These are phyloP conservation scores for Zygothrica quintamaculata DNA, from an alignment of 2,888 invertebrate genomes.

Conservation along the genomic window DNA sequence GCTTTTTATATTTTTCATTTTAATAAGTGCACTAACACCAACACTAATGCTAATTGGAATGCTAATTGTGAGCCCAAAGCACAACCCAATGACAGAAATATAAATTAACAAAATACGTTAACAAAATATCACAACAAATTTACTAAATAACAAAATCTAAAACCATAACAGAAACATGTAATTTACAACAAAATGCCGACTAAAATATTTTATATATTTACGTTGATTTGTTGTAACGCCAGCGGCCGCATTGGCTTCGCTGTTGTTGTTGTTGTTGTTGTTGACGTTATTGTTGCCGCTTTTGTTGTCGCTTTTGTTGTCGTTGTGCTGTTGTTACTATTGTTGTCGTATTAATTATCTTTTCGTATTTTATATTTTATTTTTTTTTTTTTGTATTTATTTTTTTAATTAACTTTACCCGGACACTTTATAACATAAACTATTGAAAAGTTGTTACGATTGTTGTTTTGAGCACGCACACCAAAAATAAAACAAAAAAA, in stretches of 20 bases:
- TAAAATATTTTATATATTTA: conserved; percentile 58
- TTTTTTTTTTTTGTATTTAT: not conserved
- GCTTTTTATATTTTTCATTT: conserved; percentile 65
- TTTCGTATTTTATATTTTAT: conserved; percentile 19
- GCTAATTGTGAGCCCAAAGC: conserved; percentile 29
- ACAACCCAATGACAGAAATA: conserved; percentile 30
- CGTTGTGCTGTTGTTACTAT: conserved; percentile 7
- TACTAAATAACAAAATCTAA: conserved; percentile 31
- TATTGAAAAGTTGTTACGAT: conserved; percentile 38
- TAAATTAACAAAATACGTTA: conserved; percentile 13
- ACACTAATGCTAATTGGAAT: conserved; percentile 61
- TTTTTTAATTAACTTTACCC: conserved; percentile 31
- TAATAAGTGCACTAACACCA: conserved; percentile 52
- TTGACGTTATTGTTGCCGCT: conserved; percentile 14
- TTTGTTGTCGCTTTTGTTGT: conserved; percentile 10
- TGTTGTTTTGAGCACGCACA: conserved; percentile 48
- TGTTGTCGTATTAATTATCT: conserved; percentile 43
- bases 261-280: conserved; percentile 24
- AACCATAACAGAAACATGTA: conserved; percentile 27
- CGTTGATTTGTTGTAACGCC: conserved; percentile 49
- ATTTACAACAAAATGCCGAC: conserved; percentile 51
- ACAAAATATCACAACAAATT: conserved; percentile 10
- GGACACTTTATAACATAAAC: conserved; percentile 30
- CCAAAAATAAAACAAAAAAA: conserved; percentile 49
- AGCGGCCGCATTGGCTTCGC: conserved; percentile 21